Conservation (phyloP, 2,113 vertebrate genomes). For the Erythrocebus patas region DNA sequence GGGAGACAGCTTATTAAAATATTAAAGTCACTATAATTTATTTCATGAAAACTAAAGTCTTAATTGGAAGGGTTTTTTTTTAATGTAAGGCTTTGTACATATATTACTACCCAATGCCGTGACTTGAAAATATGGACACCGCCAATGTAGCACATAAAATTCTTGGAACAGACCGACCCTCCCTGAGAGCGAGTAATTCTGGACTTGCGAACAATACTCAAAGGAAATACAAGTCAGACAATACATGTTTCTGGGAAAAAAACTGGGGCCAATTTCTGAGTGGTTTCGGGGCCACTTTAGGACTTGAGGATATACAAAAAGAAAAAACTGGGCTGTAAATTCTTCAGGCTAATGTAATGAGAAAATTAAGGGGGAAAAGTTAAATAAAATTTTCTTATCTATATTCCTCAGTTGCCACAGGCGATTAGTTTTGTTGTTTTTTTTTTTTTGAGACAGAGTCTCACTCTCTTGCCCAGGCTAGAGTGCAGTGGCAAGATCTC, state of each 20-base stretch:
- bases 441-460: no score
- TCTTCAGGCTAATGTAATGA: not conserved
- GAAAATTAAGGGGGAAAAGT: not conserved
- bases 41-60: constrained; percentile 27
- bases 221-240: not conserved
- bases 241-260: not conserved
- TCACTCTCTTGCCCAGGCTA: no score
- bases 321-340: not conserved
- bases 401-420: not conserved
- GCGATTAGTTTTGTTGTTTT: not conserved
- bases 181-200: not conserved
- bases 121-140: not conserved
- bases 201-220: not conserved
- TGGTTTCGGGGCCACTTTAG: not conserved
- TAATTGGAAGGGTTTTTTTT: not conserved
- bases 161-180: not conserved
- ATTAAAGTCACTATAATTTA: not conserved
- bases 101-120: not conserved
- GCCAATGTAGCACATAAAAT: not conserved
- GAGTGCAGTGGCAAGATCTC: no score
- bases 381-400: constrained; percentile 6
- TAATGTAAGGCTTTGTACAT: not conserved
- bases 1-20: not conserved
- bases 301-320: not conserved
- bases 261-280: not conserved